Base-by-base conservation (phyloP, 1,140 invertebrate species). In the Psilanteris sp. region DNA sequence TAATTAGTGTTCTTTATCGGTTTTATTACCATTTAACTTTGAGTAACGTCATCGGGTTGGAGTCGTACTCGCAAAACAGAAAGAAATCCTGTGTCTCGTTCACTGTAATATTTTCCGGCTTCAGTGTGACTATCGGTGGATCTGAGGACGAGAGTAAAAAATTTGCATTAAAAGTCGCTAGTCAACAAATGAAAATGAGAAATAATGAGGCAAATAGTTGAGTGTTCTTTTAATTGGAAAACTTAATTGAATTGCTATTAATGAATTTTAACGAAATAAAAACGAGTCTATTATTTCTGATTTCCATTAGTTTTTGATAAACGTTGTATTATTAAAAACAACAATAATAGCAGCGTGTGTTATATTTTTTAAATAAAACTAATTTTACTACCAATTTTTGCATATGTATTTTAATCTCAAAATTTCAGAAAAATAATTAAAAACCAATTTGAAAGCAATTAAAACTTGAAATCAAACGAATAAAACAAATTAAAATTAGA, bases 31-130 rank as follows among this genome's bases (percentile, higher is more conserved):
- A 96, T 80, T 91, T 89, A 31, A 95, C 94, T 54, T 90, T 89
- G n/a, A 88, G 91, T 4, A 96, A 86, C 0, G 78, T 73, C 3
- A 93, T 92, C 1, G 95, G 95, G 88, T 97, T 96, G 31, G 95
- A 93, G 54, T 93, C 91, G 85, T 95, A 96, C 52, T 92, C 91
- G 82, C 95, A 96, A 75, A 92, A 91, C 7, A 97, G 88, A 20
- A 94, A 86, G 41, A 95, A 90, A 75, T 94, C 91, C 22, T 90
- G 90, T 6, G 92, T 92, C 85, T 96, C 95, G 70, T 95, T 94
- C 1, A 94, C 92, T 0, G 93, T 94, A 46, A 95, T 90, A 80
- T 95, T 93, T 2, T 88, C 88, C 3, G 94, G 93, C 20, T 86
- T 90, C 8, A 96, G 91, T 26, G 87, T 90, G 0, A 96, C 93